Conservation (phyloP, 2,797 vertebrate species). For the Oophaga sylvatica region DNA sequence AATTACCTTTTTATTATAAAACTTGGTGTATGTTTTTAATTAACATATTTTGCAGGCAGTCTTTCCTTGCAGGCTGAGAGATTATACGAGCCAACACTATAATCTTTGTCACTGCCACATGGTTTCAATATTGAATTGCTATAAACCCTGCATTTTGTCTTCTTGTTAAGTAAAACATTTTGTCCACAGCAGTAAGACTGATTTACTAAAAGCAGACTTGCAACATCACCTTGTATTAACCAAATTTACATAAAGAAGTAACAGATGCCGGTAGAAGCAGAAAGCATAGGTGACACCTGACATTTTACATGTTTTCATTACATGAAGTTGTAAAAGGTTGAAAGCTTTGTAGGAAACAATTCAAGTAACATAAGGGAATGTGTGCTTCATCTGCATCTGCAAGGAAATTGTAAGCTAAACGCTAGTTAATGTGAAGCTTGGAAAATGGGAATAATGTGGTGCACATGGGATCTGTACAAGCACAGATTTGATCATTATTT, state of each 20-base stretch:
- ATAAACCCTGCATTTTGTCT: constrained; percentile 7
- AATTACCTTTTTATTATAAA: constrained; percentile 19
- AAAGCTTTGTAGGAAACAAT: neutral
- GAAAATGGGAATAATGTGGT: too few relatives aligned
- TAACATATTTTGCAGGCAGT: constrained; percentile 23
- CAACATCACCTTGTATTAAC: neutral
- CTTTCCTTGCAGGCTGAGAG: neutral
- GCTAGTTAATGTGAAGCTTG: neutral
- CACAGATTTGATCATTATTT: too few relatives aligned
- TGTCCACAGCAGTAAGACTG: neutral
- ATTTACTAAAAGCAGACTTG: constrained; percentile 19
- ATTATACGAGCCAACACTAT: neutral
- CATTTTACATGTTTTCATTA: neutral
- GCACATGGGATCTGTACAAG: too few relatives aligned
- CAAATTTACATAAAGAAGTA: neutral
- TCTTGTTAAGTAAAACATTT: constrained; percentile 3
- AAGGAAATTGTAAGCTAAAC: too few relatives aligned
- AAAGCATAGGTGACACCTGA: neutral
- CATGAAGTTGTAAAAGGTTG: too few relatives aligned
- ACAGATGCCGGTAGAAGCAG: neutral
- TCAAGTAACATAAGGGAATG: neutral
- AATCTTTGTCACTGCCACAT: constrained; percentile 14
- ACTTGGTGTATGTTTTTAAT: constrained; percentile 34
- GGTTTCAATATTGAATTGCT: constrained; percentile 30
- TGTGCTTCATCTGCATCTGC: too few relatives aligned